Base-by-base conservation (phyloP, 1,140 invertebrate genomes). In the Drosophila mojavensis region DNA sequence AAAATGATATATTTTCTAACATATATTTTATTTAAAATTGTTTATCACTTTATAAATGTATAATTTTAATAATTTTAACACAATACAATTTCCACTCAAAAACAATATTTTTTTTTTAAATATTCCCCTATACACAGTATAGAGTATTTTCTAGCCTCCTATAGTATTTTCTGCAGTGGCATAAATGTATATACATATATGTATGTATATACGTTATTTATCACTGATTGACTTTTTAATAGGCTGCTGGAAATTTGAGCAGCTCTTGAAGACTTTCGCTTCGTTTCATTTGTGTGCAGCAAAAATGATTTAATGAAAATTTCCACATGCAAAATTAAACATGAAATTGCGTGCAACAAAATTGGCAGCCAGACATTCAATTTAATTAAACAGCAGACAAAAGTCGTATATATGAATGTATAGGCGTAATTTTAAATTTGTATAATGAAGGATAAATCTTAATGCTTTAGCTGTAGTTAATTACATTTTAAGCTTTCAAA, bases 221-320 rank as follows among this genome's bases (percentile, higher is more conserved):
- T 82, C 15, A 60, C 51, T 76, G 79, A 82, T 83, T 82, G 83
- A 88, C 71, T 77, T 70, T 83, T 86, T 79, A 88, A 86, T 83
- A 73, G 72, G 68, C 75, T 28, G 50, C 43, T 47, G 50, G 47
- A 50, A 45, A 54, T 63, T 61, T 20, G 33, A 62, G 71, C 39
- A 68, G 60, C 59, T 70, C 70, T 51, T 58, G 30, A 24, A 39
- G 36, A 41, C 30, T 24, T 54, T 47, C 9, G 15, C 43, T 56
- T 55, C 30, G 54, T 39, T 61, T 61, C 30, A 62, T 62, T 70
- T 63, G 59, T 63, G 67, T 47, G 59, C 59, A 47, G 51, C 28
- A 15, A 66, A 67, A 47, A 56, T 76, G 75, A 79, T 77, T 89
- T 68, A 77, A 79, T 79, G 55, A 53, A 83, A 77, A 73, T 73